These are phyloP conservation scores for Elaphurus davidianus DNA, from an alignment of 2,113 vertebrate species.

Conservation along the genomic window DNA sequence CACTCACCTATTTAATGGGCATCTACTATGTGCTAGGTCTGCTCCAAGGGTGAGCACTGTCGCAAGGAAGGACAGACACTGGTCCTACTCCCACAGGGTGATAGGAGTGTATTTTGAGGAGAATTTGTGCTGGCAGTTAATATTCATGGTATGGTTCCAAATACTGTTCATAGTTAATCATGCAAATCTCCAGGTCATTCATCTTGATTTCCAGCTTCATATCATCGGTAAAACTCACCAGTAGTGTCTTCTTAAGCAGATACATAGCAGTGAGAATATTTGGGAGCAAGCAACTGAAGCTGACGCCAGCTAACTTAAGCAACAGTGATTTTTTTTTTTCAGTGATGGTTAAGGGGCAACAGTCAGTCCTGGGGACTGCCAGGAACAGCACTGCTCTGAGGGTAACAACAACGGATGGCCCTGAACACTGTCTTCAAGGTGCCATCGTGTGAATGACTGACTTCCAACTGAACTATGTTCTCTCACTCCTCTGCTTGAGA, in stretches of 20 bases:
- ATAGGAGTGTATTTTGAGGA: neutral
- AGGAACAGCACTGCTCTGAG: neutral
- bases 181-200: neutral
- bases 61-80: neutral
- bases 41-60: neutral
- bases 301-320: neutral
- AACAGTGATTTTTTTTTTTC: neutral
- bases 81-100: neutral
- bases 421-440: neutral
- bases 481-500: neutral
- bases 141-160: neutral
- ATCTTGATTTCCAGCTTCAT: neutral
- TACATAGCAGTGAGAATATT: neutral
- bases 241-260: neutral
- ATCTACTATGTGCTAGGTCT: neutral
- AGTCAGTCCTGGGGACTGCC: neutral
- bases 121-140: too few species aligned
- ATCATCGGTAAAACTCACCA: neutral
- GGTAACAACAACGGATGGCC: neutral
- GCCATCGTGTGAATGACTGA: neutral
- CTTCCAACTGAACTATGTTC: neutral
- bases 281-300: neutral
- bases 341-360: neutral
- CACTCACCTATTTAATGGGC: neutral
- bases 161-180: neutral